Evolutionary conservation across 2,888 invertebrate genomes (phyloP).

Genomic region (Caenorhabditis doughertyi): DNA sequence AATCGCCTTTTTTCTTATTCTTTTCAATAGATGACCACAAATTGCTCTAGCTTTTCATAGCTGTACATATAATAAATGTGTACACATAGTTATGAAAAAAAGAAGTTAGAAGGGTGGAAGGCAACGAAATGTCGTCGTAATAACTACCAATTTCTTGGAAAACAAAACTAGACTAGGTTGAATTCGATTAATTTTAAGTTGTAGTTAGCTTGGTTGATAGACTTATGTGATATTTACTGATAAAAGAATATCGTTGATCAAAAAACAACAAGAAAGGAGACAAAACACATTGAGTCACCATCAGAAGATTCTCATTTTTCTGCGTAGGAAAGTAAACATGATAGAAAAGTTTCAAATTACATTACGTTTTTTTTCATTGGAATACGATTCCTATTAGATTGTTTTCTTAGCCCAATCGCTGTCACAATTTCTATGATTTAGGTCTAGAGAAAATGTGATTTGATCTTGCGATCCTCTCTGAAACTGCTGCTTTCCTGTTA

Average conservation of each 20-base stretch:
- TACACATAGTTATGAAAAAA: constrained; percentile 46
- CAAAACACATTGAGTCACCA: constrained; percentile 22
- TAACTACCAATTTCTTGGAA: constrained; percentile 22
- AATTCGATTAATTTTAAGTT: constrained; percentile 1
- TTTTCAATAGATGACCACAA: constrained; percentile 59
- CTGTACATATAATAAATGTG: constrained; percentile 45
- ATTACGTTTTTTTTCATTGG: constrained; percentile 3
- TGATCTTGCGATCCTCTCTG: neutral
- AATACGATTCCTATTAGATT: neutral
- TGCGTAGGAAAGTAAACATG: constrained; percentile 42
- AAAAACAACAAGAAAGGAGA: neutral
- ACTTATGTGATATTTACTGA: neutral
- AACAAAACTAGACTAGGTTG: neutral
- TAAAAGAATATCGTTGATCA: neutral
- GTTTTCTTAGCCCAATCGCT: neutral
- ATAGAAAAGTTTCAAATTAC: constrained; percentile 40
- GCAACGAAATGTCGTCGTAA: neutral
- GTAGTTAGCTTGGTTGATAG: neutral
- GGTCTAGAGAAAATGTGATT: neutral
- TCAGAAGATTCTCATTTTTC: constrained; percentile 1
- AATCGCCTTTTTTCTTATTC: constrained; percentile 20
- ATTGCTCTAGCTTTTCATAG: constrained; percentile 44
- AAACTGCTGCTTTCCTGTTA: constrained; percentile 1
- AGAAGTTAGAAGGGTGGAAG: constrained; percentile 26
- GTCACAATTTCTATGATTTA: neutral